phyloP scores from a whole-genome alignment of 2,797 vertebrate genomes.

The Myoxocephalus aenaeus region DNA sequence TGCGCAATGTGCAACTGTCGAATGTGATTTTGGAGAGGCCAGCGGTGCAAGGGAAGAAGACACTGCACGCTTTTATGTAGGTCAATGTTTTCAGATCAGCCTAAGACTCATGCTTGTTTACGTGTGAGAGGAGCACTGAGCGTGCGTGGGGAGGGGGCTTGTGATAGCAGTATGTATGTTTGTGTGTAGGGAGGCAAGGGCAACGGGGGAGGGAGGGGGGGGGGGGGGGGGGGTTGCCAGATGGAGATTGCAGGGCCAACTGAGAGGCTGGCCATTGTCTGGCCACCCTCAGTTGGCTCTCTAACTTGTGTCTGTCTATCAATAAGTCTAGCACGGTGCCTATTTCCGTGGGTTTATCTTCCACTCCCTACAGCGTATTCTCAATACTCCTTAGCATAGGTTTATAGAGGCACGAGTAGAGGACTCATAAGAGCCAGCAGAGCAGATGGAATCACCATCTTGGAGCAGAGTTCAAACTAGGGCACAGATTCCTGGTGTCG shows the following conservation, averaged over 20 bases:
- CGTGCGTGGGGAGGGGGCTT: constrained; percentile 52
- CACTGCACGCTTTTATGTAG: constrained; percentile 79
- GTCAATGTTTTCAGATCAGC: constrained; percentile 84
- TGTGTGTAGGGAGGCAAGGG: constrained; percentile 57
- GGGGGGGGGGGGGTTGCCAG: constrained; percentile 63
- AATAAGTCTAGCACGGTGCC: constrained; percentile 39
- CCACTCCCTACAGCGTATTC: constrained; percentile 7
- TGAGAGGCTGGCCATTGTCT: constrained; percentile 74
- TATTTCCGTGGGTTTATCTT: constrained; percentile 59
- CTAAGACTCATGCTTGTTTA: constrained; percentile 85
- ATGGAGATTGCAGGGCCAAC: constrained; percentile 73
- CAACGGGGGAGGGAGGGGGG: constrained; percentile 23
- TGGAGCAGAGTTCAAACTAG: constrained; percentile 62
- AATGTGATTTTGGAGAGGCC: constrained; percentile 58
- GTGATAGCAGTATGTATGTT: constrained; percentile 66
- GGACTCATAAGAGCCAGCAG: constrained; percentile 34
- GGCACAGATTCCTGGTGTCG: constrained; percentile 48
- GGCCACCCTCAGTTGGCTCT: constrained; percentile 57
- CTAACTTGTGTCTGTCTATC: constrained; percentile 62
- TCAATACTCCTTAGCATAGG: constrained; percentile 12
- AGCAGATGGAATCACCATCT: constrained; percentile 42
- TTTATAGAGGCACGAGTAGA: constrained; percentile 30
- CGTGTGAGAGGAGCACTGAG: constrained; percentile 72
- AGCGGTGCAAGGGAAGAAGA: constrained; percentile 64
- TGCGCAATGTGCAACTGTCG: constrained; percentile 33